phyloP scores from a whole-genome alignment of 2,888 invertebrate genomes.

The Slavum lentiscoides region DNA sequence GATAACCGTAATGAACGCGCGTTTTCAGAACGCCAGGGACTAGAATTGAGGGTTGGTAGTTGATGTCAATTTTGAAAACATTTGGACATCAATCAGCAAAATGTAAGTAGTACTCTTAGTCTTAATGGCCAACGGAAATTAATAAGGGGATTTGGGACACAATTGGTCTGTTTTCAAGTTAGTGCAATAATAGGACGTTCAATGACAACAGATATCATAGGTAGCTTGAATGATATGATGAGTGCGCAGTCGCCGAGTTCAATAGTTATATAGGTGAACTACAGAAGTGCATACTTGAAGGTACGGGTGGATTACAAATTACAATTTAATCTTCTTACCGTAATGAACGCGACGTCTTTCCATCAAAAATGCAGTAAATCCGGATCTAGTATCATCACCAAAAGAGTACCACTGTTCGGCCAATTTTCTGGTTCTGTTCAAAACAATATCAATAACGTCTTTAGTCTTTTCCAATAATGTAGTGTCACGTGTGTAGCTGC shows the following conservation, averaged over 20 bases:
- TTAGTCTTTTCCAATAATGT: conserved; percentile 81
- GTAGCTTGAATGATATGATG: too few species aligned
- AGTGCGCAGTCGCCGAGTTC: conserved; percentile 95
- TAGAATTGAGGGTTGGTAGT: conserved; percentile 91
- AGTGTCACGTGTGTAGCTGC: conserved; percentile 96
- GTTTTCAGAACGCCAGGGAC: conserved; percentile 91
- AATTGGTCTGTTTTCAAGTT: conserved; percentile 93
- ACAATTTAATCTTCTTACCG: conserved; percentile 93
- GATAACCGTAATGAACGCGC: conserved; percentile 98
- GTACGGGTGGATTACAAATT: conserved; percentile 96
- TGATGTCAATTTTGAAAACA: conserved; percentile 71
- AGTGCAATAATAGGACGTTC: conserved; percentile 90
- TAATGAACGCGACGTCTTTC: conserved; percentile 94
- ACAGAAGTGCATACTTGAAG: conserved; percentile 83
- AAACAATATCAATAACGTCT: conserved; percentile 87
- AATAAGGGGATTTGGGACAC: conserved; percentile 94
- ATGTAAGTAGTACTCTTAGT: conserved; percentile 90
- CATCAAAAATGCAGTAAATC: conserved; percentile 96
- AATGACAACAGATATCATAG: conserved; percentile 90
- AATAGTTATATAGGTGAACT: conserved; percentile 91
- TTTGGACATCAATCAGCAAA: conserved; percentile 92
- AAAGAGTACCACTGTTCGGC: conserved; percentile 94
- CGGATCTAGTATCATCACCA: conserved; percentile 91
- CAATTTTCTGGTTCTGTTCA: conserved; percentile 83
- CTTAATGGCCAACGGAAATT: conserved; percentile 94